Base-by-base conservation (phyloP, 2,888 invertebrate species). In the Cheilosia scutellata region DNA sequence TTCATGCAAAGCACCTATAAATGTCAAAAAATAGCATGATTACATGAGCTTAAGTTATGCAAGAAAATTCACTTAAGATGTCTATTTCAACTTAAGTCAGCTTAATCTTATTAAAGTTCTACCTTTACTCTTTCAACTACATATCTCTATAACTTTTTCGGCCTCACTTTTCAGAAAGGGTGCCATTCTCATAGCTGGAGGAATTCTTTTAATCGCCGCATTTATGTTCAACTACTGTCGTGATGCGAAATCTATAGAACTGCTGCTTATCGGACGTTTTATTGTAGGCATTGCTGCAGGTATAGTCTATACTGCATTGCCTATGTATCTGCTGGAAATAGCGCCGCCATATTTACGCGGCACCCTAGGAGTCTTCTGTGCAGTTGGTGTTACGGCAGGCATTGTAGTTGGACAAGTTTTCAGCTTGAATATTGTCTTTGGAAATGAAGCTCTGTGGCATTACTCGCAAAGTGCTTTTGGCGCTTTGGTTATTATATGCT, bases 271-370 rank as follows among this genome's bases (percentile, higher is more conserved):
- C n/a, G 97, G 96, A 0, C 93, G 98, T 89, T 92, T 97, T 82
- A 88, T 97, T 44, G 95, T 96, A 66, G 98, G 98, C 42, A 90
- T 96, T 47, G 93, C 95, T 86, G 94, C 95, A 89, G 96, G 98
- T 84, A 93, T 98, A 62, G 96, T 96, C 65, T 97, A 97, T 31
- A 96, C 96, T 82, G 94, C 97, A 76, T 95, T 97, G 86, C 98
- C 98, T 0, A 96, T 98, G 96, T 98, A 98, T 92, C 93, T 98
- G 90, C 95, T 96, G 7, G 98, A 98, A 93, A 92, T 98, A 86
- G 95, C 98, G 0, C 98, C 98, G 0, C 88, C 94, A 2, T 92
- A 93, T 27, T 92, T 97, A 25, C 94, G 96, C 31, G 98, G 98
- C 16, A 95, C 96, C 7, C 94, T 96, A 90, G 98, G 98, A 4